Evolutionary conservation across 92 coral and sea anemone species (phyloP), one percentile per base, ranked within the genome.

Genomic region (Epizoanthus illoricatus): DNA sequence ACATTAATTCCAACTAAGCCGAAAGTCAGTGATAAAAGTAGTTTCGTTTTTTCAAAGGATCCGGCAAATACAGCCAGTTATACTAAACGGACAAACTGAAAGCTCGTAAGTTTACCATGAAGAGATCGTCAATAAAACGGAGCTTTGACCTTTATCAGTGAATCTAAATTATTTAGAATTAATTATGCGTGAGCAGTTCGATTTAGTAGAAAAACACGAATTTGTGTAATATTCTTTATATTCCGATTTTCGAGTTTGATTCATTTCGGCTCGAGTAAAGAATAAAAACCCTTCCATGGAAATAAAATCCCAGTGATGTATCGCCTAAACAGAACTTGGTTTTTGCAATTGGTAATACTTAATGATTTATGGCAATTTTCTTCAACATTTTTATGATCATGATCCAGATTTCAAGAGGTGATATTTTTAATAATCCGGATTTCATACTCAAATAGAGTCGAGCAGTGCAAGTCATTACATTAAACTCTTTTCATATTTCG

Each of bases 11-110:
- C 47, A 42, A 21, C n/a, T 7, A 57, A 74, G 19, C 76, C 49
- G 66, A 18, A 24, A 16, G 16, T 45, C 21, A 19, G 13, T 16
- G 15, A 12, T 9, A 21, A 63, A 78, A 49, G 65, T 17, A 9
- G 18, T 62, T n/a, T 69, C 41, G 71, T 19, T 41, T 61, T 65
- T 42, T 78, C 82, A 78, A 78, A 78, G 82, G 71, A 73, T 42
- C 24, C 8, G 4, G 23, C 28, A 28, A 59, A 76, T 33, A 47
- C 81, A n/a, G 39, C 70, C 57, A 76, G 11, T 62, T 62, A 23
- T 42, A 0, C 71, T 63, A 21, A 47, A 62, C 23, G 40, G 10
- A 78, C 47, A 63, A 78, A 78, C 24, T 62, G 71, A 13, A 13
- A 58, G 47, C 59, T 43, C 71, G 60, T 12, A 17, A 63, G 39